Conservation (phyloP, 1,140 invertebrate species). For the Pseudachorutes palmiensis region DNA sequence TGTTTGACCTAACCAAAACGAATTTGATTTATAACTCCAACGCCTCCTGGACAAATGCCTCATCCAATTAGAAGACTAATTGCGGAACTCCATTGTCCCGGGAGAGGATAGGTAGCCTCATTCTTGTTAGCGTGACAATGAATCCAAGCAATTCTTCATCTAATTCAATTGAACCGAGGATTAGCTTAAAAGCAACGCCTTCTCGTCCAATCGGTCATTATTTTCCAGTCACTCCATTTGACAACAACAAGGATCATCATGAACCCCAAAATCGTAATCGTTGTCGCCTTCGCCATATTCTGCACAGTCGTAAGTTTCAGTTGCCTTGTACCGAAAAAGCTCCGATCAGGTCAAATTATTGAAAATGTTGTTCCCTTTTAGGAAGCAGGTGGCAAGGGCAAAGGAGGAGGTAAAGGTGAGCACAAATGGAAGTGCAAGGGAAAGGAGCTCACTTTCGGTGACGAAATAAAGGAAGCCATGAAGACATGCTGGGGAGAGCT, state of each 20-base stretch:
- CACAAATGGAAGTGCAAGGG: neutral
- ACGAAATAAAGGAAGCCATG: neutral
- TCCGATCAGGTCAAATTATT: conserved; percentile 58
- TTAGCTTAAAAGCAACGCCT: neutral
- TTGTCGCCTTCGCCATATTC: conserved; percentile 55
- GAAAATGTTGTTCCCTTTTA: conserved; percentile 86
- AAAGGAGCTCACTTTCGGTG: neutral
- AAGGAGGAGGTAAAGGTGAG: conserved; percentile 41
- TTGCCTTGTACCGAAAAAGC: neutral
- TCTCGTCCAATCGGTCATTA: neutral
- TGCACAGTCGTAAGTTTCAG: neutral
- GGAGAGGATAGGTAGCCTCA: no score
- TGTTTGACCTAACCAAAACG: no score
- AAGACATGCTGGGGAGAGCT: conserved; percentile 39
- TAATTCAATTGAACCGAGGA: no score
- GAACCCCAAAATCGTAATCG: conserved; percentile 10
- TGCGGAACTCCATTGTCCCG: no score
- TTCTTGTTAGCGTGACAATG: no score
- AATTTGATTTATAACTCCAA: no score
- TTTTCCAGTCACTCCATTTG: neutral
- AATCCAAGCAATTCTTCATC: no score
- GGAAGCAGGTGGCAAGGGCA: conserved; percentile 41
- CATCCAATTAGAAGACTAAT: no score
- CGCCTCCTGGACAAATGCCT: no score
- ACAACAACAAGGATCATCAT: neutral